Evolutionary conservation across 2,888 invertebrate genomes (phyloP).

Genomic region (Drosophila quinaria): DNA sequence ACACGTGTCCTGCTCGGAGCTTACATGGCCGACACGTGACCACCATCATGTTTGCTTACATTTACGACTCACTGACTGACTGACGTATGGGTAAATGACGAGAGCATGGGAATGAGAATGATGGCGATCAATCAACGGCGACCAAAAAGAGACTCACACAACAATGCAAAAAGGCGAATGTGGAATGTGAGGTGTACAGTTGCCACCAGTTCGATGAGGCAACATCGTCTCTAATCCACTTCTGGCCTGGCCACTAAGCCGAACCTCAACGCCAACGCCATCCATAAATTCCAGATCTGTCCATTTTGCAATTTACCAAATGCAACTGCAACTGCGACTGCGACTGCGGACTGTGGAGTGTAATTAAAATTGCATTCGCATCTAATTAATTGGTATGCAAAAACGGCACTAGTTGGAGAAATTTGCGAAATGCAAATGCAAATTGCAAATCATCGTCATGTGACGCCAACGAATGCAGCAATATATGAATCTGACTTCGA

Average conservation of each 20-base stretch:
- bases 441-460: conserved; percentile 77
- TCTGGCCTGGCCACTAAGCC: conserved; percentile 43
- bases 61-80: conserved; percentile 77
- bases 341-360: conserved; percentile 41
- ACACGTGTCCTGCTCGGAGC: conserved; percentile 83
- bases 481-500: conserved; percentile 33
- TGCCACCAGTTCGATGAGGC: conserved; percentile 28
- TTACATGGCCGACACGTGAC: conserved; percentile 84
- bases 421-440: conserved; percentile 75
- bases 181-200: conserved; percentile 47
- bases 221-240: conserved; percentile 33
- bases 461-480: conserved; percentile 47
- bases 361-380: conserved; percentile 85
- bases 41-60: conserved; percentile 86
- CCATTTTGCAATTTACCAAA: conserved; percentile 75
- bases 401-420: conserved; percentile 72
- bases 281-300: conserved; percentile 69
- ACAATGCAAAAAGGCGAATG: conserved; percentile 5
- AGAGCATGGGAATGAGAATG: conserved; percentile 42
- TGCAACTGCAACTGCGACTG: conserved; percentile 70
- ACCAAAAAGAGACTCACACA: conserved; percentile 15
- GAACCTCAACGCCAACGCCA: conserved; percentile 2
- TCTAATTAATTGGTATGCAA: conserved; percentile 85
- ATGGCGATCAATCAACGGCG: conserved; percentile 82
- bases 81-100: conserved; percentile 75